phyloP scores from a whole-genome alignment of 2,888 invertebrate species.

The Cyclophora punctaria region DNA sequence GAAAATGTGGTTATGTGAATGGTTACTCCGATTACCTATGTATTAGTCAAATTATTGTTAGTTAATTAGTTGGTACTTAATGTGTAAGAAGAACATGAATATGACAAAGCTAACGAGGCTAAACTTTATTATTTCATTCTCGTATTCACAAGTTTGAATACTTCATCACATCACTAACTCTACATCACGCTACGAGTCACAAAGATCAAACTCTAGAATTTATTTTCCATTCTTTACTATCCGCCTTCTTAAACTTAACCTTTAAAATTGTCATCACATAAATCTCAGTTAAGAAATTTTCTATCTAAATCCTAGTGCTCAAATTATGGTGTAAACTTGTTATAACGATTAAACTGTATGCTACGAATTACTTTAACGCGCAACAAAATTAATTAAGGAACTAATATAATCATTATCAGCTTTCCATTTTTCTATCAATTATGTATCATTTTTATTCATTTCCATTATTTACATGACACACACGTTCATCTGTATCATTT shows the following conservation, averaged over 20 bases:
- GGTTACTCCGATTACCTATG: constrained; percentile 67
- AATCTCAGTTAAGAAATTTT: too few species aligned
- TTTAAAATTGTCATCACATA: too few species aligned
- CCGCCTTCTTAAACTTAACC: too few species aligned
- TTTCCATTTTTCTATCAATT: too few species aligned
- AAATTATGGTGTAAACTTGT: too few species aligned
- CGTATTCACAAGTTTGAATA: not conserved
- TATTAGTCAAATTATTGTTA: constrained; percentile 61
- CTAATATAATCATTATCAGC: too few species aligned
- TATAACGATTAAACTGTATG: too few species aligned
- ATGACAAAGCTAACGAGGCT: constrained; percentile 70
- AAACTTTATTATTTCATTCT: constrained; percentile 9
- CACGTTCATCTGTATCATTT: too few species aligned
- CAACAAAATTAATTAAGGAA: not conserved
- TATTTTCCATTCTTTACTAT: not conserved
- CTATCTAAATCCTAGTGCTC: too few species aligned
- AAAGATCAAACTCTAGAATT: not conserved
- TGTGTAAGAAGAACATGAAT: constrained; percentile 31
- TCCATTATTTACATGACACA: too few species aligned
- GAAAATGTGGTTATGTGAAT: constrained; percentile 34
- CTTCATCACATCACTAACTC: not conserved
- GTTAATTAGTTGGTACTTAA: constrained; percentile 41
- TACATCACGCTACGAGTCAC: not conserved
- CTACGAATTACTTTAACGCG: not conserved
- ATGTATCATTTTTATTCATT: too few species aligned